Evolutionary conservation across 2,797 vertebrate genomes (phyloP).

Genomic region (Acropternis orthonyx): DNA sequence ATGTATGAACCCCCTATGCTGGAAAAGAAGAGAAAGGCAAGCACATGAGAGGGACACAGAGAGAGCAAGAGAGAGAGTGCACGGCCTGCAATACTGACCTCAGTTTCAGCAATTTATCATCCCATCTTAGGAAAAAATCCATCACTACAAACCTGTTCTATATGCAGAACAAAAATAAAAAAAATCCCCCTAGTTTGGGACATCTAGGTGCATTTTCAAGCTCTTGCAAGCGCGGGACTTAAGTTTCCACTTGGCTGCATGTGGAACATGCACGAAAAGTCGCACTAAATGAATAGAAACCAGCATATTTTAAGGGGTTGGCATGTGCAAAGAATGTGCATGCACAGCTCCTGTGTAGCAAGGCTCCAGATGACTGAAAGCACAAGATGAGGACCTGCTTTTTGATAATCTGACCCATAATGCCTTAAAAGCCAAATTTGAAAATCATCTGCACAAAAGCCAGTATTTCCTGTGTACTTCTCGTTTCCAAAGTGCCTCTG

Average conservation of each 20-base stretch:
- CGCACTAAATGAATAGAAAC: background rate
- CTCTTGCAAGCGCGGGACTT: background rate
- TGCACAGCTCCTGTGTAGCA: background rate
- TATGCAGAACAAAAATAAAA: background rate
- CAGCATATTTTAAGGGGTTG: background rate
- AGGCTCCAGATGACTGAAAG: background rate
- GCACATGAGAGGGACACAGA: background rate
- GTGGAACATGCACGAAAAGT: background rate
- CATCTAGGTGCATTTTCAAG: background rate
- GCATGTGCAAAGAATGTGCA: conserved; percentile 15
- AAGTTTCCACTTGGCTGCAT: background rate
- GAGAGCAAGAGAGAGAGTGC: fast-evolving
- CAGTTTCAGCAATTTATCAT: background rate
- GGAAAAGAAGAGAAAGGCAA: conserved; percentile 21
- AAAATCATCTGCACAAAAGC: background rate
- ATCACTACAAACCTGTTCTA: background rate
- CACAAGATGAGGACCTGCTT: background rate
- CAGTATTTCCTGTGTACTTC: background rate
- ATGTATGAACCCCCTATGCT: background rate
- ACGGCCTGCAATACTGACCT: background rate
- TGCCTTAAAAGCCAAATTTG: background rate
- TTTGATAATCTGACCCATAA: background rate
- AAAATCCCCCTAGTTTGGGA: background rate
- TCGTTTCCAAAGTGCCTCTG: background rate
- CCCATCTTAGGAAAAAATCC: background rate